These are phyloP conservation scores for Metridium senile DNA, from an alignment of 92 coral and sea anemone genomes.

Conservation along the genomic window DNA sequence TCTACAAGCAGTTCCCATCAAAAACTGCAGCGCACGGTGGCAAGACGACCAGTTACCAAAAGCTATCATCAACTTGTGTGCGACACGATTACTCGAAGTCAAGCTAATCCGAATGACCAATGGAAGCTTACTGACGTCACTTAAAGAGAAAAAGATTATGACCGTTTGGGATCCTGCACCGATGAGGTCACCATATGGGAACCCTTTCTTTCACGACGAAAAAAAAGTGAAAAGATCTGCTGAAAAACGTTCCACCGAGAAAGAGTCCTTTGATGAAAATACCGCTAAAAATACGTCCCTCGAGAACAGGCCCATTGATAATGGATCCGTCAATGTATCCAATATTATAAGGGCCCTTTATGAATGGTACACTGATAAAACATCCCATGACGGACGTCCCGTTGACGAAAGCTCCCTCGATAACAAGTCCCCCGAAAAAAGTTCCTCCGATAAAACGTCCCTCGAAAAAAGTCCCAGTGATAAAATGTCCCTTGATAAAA, in stretches of 20 bases:
- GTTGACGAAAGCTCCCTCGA: neutral
- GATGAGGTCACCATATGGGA: slow-evolving; percentile 8
- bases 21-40: slow-evolving; percentile 20
- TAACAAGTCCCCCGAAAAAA: neutral
- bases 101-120: neutral
- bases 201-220: neutral
- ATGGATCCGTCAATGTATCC: neutral
- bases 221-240: neutral
- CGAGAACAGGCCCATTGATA: neutral
- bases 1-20: neutral
- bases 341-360: neutral
- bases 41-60: neutral
- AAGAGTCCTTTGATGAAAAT: neutral
- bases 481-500: neutral
- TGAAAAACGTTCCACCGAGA: neutral
- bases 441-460: neutral
- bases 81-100: neutral
- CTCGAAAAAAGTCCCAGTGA: neutral
- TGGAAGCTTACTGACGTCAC: slow-evolving; percentile 3
- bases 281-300: neutral
- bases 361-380: neutral
- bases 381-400: neutral
- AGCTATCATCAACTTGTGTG: slow-evolving; percentile 1
- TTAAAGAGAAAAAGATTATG: slow-evolving; percentile 1
- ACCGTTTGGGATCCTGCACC: slow-evolving; percentile 11